Evolutionary conservation across 2,888 invertebrate genomes (phyloP).

Genomic region (Trachelus stipa): DNA sequence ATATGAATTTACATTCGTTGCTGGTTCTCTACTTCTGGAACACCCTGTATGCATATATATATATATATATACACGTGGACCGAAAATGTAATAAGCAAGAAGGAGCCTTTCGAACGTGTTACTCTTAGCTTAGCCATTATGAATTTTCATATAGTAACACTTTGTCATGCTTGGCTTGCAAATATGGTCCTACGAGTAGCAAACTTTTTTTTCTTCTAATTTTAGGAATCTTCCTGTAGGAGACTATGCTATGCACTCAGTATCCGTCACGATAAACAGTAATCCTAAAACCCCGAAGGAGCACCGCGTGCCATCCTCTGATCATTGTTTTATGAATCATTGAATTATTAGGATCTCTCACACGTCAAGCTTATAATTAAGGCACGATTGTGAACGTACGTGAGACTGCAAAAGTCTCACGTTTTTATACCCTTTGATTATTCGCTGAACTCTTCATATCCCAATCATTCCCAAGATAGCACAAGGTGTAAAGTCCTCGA

Average conservation of each 20-base stretch:
- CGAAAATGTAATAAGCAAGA: neutral
- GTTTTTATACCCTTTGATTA: neutral
- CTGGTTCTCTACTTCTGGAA: neutral
- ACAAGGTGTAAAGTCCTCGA: neutral
- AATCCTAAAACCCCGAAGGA: neutral
- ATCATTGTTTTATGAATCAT: neutral
- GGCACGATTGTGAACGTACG: conserved; percentile 55
- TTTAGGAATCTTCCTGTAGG: neutral
- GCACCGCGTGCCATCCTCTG: neutral
- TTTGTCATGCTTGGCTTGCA: neutral
- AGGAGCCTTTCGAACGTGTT: neutral
- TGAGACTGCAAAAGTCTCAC: neutral
- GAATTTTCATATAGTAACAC: neutral
- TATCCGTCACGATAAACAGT: neutral
- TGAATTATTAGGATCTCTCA: neutral
- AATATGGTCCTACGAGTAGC: neutral
- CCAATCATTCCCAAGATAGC: neutral
- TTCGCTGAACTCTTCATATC: neutral
- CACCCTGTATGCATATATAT: neutral
- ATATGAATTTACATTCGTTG: neutral
- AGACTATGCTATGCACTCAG: neutral
- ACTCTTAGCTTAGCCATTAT: neutral
- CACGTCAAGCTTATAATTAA: conserved; percentile 28
- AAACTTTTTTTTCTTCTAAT: neutral
- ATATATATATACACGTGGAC: neutral